Percentiles rank a stretch among this genome's conserved stretches.
phyloP scores from a whole-genome alignment of 2,888 invertebrate genomes.

The Lacanobia oleracea region DNA sequence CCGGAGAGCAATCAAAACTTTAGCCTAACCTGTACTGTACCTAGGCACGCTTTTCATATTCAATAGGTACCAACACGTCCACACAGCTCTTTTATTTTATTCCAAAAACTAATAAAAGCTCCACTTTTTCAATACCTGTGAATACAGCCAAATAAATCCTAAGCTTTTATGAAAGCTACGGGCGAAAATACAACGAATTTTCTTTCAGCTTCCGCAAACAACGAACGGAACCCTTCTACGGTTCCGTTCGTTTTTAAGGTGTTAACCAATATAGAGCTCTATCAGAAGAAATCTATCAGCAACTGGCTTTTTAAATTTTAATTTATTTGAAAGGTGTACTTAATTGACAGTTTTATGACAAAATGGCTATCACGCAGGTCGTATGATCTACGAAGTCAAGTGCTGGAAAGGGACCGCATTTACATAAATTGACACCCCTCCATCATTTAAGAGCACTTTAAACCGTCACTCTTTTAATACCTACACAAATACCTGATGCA shows the following conservation, averaged over 20 bases:
- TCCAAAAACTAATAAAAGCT: neutral
- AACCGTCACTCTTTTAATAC: neutral
- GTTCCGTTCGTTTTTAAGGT: too few species aligned
- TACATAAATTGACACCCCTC: slow-evolving; percentile 16
- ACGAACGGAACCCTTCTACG: too few species aligned
- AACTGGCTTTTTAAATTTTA: neutral
- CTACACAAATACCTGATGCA: neutral
- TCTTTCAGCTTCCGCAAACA: neutral
- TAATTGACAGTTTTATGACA: neutral
- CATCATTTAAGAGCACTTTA: slow-evolving; percentile 7
- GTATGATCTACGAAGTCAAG: slow-evolving; percentile 37
- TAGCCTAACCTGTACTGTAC: slow-evolving; percentile 54
- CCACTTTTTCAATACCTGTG: slow-evolving; percentile 4
- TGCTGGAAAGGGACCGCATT: slow-evolving; percentile 19
- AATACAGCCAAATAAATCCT: slow-evolving; percentile 23
- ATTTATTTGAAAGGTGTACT: neutral
- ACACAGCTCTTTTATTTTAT: slow-evolving; percentile 15
- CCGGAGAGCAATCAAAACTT: slow-evolving; percentile 76
- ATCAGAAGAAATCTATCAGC: neutral
- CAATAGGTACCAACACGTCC: slow-evolving; percentile 3
- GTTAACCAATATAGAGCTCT: slow-evolving; percentile 8
- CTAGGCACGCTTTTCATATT: slow-evolving; percentile 41
- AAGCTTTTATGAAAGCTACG: slow-evolving; percentile 22
- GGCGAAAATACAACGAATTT: neutral
- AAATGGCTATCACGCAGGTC: slow-evolving; percentile 25